Conservation (phyloP, 2,113 vertebrate species). For the Hymenochirus boettgeri region DNA sequence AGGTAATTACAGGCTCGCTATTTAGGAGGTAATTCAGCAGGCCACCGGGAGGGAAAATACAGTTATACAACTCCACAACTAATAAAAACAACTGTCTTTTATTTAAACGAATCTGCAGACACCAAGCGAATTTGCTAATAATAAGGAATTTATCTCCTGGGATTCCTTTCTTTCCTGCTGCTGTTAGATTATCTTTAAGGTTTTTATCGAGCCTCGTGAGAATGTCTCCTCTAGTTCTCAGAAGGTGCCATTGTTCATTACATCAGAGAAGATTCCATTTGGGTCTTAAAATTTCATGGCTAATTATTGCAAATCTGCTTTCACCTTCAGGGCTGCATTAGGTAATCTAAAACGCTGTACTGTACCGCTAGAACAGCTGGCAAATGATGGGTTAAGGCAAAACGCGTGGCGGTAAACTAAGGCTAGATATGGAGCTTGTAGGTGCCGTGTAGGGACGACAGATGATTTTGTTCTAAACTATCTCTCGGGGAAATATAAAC, state of each 20-base stretch:
- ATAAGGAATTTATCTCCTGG: neutral
- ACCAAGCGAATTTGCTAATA: neutral
- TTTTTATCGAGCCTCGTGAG: neutral
- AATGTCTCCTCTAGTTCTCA: neutral
- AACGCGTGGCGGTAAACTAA: too few species aligned
- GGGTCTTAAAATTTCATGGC: too few species aligned
- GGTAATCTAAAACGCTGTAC: too few species aligned
- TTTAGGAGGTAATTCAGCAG: slow-evolving; percentile 5
- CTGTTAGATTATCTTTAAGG: neutral
- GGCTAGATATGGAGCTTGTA: too few species aligned
- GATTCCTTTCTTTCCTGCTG: neutral
- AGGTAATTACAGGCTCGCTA: neutral
- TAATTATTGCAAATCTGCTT: too few species aligned
- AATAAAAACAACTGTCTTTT: slow-evolving; percentile 4
- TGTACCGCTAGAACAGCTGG: too few species aligned
- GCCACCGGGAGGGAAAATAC: slow-evolving; percentile 5
- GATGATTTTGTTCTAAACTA: too few species aligned
- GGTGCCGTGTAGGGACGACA: too few species aligned
- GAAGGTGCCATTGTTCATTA: neutral
- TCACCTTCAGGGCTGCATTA: too few species aligned
- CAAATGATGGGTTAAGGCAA: too few species aligned
- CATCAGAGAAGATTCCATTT: neutral
- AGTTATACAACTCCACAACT: neutral
- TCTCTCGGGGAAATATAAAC: too few species aligned
- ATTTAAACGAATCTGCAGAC: slow-evolving; percentile 7